phyloP scores from a whole-genome alignment of 2,797 vertebrate genomes.

The Cetoscarus ocellatus region DNA sequence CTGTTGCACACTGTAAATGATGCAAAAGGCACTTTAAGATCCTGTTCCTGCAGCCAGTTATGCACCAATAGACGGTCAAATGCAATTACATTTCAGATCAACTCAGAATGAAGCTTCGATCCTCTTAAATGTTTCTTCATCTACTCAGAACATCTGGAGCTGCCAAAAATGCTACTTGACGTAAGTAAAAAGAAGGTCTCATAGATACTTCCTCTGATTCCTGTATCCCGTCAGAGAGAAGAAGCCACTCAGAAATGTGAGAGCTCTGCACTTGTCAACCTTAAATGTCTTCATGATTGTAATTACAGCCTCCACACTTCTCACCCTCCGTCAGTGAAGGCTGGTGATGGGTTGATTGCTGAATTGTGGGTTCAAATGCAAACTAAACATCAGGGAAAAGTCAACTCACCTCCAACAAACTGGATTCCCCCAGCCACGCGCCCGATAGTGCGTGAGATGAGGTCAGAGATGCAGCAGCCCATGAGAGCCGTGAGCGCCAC shows the following conservation, averaged over 20 bases:
- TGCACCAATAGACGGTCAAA: background rate
- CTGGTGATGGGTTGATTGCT: background rate
- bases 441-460: constrained; percentile 96
- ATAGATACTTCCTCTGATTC: background rate
- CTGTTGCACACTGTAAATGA: background rate
- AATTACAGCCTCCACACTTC: background rate
- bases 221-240: background rate
- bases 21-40: background rate
- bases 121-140: background rate
- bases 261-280: background rate
- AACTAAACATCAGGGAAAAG: constrained; percentile 2
- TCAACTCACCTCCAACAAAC: constrained; percentile 94
- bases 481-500: constrained; percentile 95
- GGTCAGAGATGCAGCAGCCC: constrained; percentile 97
- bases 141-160: background rate
- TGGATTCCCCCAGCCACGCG: constrained; percentile 97
- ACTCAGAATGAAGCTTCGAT: background rate
- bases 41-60: background rate
- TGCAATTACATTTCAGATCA: background rate
- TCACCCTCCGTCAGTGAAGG: background rate
- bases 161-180: background rate
- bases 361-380: background rate
- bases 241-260: background rate
- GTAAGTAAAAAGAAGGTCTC: background rate
- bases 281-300: background rate